Conservation (phyloP, 1,140 invertebrate genomes). For the Oryctes rhinoceros region DNA sequence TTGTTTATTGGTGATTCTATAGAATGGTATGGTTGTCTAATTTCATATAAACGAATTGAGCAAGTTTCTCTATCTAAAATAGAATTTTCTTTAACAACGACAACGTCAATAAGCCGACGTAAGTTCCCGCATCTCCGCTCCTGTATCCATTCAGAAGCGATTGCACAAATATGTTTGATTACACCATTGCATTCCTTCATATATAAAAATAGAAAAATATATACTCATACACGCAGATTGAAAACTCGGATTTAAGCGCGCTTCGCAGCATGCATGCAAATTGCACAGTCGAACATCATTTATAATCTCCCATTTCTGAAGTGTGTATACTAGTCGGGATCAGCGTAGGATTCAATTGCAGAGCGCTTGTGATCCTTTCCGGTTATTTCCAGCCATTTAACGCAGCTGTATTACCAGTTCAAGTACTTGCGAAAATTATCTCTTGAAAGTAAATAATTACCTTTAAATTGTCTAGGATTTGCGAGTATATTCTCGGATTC, state of each 20-base stretch:
- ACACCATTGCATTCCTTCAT: too few species aligned
- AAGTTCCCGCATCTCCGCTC: too few species aligned
- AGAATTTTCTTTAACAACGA: too few species aligned
- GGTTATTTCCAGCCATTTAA: slow-evolving; percentile 14
- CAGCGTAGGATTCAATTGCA: slow-evolving; percentile 21
- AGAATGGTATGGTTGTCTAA: too few species aligned
- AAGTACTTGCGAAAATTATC: slow-evolving; percentile 25
- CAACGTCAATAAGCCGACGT: too few species aligned
- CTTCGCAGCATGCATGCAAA: neutral
- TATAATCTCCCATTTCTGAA: neutral
- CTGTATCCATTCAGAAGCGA: too few species aligned
- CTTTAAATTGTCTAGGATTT: slow-evolving; percentile 24
- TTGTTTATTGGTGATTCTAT: too few species aligned
- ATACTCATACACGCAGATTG: neutral
- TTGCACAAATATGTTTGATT: too few species aligned
- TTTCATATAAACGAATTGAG: too few species aligned
- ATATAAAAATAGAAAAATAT: neutral
- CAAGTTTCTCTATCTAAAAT: too few species aligned
- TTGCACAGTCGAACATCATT: neutral
- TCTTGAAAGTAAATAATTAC: slow-evolving; percentile 18
- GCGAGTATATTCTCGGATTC: neutral
- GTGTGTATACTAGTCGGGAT: neutral
- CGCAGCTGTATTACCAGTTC: neutral
- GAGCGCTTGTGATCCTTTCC: neutral
- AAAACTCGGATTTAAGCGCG: slow-evolving; percentile 1